Evolutionary conservation across 2,113 vertebrate species (phyloP), one percentile per base, ranked within the genome.

Genomic region (Otocyon megalotis): DNA sequence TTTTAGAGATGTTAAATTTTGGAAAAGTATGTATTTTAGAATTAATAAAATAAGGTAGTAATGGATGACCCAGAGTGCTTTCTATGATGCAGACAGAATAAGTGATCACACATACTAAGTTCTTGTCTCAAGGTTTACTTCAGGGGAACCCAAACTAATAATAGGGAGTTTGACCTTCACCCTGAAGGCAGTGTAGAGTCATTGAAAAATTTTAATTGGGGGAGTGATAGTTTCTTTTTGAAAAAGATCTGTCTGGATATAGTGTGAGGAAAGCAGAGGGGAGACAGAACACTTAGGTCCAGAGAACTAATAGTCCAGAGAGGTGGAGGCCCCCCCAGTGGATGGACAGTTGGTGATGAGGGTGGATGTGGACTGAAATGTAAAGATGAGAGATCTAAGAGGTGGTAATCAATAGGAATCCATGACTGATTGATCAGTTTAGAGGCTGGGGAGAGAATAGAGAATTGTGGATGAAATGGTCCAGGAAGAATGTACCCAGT

Each of bases 1-100:
- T 89, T 93, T 92, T 80, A 65, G 63, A 89, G 50, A 76, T 90
- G 62, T 53, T 84, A 92, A 85, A 88, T 65, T 91, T 91, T 77
- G 65, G 16, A 37, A 53, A 62, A 50, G 72, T 26, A 43, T 71
- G 16, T 80, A 16, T 90, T 76, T 90, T 92, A 93, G 56, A 81
- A 94, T 81, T 84, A 90, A 67, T 88, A 62, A 93, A 90, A 67
- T 88, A 71, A 93, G 35, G 11, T 90, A 83, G 35, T 65, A n/a
- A 53, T 60, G 43, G 58, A 76, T 69, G 62, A 90, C 8, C 8
- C 35, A 72, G 43, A 76, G 30, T 76, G 32, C 54, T 89, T 81
- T 35, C 8, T 35, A 2, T 69, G 24, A n/a, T 67, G 13, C 15
- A 48, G n/a, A 17, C 26, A 67, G 32, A 7, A 54, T 92, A 24